These are phyloP conservation scores for Slavum lentiscoides DNA, from an alignment of 2,888 invertebrate species.

Conservation along the genomic window DNA sequence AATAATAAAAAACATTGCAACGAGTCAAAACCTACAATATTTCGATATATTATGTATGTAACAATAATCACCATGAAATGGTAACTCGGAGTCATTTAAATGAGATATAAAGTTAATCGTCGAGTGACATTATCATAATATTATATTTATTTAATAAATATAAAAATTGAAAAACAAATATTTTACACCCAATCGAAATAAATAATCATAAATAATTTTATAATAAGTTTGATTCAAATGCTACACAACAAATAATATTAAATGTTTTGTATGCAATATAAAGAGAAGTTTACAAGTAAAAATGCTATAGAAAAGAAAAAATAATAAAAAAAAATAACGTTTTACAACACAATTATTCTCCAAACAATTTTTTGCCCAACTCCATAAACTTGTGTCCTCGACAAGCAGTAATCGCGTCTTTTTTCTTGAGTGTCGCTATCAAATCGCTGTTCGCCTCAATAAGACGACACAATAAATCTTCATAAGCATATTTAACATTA, in stretches of 20 bases:
- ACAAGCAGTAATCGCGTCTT: slow-evolving; percentile 80
- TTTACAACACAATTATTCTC: slow-evolving; percentile 66
- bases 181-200: too few relatives aligned
- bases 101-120: too few relatives aligned
- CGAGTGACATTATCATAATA: too few relatives aligned
- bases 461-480: slow-evolving; percentile 83
- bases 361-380: slow-evolving; percentile 83
- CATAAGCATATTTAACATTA: slow-evolving; percentile 86
- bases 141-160: too few relatives aligned
- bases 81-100: too few relatives aligned
- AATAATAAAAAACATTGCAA: too few relatives aligned
- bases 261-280: slow-evolving; percentile 2
- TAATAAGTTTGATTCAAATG: neutral
- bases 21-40: too few relatives aligned
- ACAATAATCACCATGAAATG: too few relatives aligned
- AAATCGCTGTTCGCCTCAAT: slow-evolving; percentile 80
- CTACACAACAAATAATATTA: neutral
- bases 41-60: too few relatives aligned
- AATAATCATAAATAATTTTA: neutral
- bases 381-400: slow-evolving; percentile 88
- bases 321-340: neutral
- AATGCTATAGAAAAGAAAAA: slow-evolving; percentile 42
- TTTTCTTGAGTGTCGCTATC: slow-evolving; percentile 76
- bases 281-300: slow-evolving; percentile 32
- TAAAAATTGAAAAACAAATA: too few relatives aligned